Percentiles rank a stretch among this genome's conserved stretches.
phyloP scores from a whole-genome alignment of 1,140 invertebrate genomes.

The Tetragonula clypearis region DNA sequence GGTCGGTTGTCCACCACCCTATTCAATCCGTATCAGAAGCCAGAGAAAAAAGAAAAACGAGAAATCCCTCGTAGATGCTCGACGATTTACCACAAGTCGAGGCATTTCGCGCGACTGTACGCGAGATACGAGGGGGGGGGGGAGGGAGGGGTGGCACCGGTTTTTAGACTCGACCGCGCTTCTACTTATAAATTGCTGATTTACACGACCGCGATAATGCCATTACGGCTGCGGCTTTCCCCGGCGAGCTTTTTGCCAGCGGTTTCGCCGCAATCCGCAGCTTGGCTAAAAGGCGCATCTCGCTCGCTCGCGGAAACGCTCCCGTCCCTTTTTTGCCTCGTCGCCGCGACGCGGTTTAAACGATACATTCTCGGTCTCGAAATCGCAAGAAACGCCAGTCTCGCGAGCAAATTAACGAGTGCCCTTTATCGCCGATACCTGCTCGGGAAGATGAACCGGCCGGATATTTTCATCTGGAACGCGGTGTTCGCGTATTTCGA shows the following conservation, averaged over 20 bases:
- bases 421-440: neutral
- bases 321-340: neutral
- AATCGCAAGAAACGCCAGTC: neutral
- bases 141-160: no score
- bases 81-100: slow-evolving; percentile 5
- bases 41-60: neutral
- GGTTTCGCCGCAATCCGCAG: slow-evolving; percentile 16
- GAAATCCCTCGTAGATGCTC: neutral
- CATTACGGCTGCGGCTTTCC: slow-evolving; percentile 40
- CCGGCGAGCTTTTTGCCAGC: slow-evolving; percentile 26
- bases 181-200: slow-evolving; percentile 44
- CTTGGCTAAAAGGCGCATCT: slow-evolving; percentile 27
- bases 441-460: neutral
- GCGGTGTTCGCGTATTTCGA: no score
- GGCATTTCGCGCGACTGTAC: neutral
- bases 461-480: neutral
- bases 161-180: slow-evolving; percentile 10
- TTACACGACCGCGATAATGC: slow-evolving; percentile 41
- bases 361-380: neutral
- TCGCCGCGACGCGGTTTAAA: neutral
- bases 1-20: neutral
- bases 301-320: slow-evolving; percentile 9
- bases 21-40: neutral
- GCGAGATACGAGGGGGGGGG: neutral
- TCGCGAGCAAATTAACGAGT: neutral